These are phyloP conservation scores for Microcebus jonahi DNA, from an alignment of 2,113 vertebrate genomes.

Conservation along the genomic window DNA sequence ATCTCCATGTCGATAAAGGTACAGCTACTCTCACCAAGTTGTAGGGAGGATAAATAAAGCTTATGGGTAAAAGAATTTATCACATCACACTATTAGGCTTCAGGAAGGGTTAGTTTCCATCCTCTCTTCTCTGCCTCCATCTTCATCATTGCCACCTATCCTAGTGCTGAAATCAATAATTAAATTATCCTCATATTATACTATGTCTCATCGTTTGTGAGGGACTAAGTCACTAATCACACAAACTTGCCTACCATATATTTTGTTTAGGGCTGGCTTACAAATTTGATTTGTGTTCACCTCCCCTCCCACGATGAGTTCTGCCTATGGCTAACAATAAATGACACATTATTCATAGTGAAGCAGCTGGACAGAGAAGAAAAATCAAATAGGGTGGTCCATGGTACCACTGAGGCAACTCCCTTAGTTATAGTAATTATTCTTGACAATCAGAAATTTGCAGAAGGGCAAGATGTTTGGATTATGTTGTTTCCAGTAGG, in stretches of 20 bases:
- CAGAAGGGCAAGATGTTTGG: background rate
- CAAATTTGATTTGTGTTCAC: background rate
- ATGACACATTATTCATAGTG: background rate
- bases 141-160: background rate
- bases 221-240: background rate
- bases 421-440: conserved; percentile 34
- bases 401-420: background rate
- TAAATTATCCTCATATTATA: background rate
- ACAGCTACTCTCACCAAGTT: background rate
- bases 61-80: background rate
- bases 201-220: background rate
- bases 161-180: background rate
- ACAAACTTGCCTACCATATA: background rate
- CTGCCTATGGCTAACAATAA: background rate
- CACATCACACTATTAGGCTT: background rate
- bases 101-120: background rate
- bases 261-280: background rate
- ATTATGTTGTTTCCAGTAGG: conserved; percentile 27
- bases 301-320: background rate
- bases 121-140: background rate
- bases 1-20: background rate
- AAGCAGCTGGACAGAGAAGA: background rate
- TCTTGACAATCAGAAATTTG: conserved; percentile 58
- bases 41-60: background rate
- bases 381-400: background rate